A percentile compares a stretch with the other conserved stretches of the same genome.
Conservation (phyloP, 1,140 invertebrate genomes). For the Pachypsylla venusta region DNA sequence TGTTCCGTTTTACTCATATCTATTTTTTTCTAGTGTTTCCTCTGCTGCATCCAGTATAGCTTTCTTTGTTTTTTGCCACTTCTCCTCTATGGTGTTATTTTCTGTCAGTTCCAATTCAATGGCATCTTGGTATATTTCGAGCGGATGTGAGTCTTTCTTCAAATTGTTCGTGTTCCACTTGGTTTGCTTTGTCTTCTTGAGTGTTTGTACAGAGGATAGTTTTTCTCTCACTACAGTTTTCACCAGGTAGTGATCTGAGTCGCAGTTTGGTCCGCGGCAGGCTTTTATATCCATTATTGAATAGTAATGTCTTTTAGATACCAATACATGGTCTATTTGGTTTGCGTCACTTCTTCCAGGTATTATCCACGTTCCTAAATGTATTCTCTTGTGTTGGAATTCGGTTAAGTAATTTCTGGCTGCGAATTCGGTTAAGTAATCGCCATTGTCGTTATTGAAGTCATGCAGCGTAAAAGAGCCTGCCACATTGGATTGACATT, state of each 20-base stretch:
- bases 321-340: conserved; percentile 13
- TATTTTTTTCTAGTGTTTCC: background rate
- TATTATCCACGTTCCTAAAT: conserved; percentile 5
- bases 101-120: background rate
- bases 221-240: conserved; percentile 7
- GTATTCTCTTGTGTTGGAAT: too few species aligned
- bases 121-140: background rate
- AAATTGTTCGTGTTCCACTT: background rate
- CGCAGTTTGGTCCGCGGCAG: conserved; percentile 11
- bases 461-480: too few species aligned
- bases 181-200: background rate
- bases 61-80: conserved; percentile 8
- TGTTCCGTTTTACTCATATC: background rate
- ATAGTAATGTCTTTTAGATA: background rate
- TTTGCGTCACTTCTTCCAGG: background rate
- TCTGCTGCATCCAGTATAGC: background rate
- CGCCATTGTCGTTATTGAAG: too few species aligned
- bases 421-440: too few species aligned
- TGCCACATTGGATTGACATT: too few species aligned
- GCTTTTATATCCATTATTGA: conserved; percentile 3
- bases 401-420: too few species aligned
- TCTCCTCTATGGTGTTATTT: background rate
- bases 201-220: background rate
- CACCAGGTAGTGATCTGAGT: conserved; percentile 13
- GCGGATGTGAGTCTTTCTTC: background rate